These are phyloP conservation scores for Felis chaus DNA, from an alignment of 2,113 vertebrate genomes.

Conservation along the genomic window DNA sequence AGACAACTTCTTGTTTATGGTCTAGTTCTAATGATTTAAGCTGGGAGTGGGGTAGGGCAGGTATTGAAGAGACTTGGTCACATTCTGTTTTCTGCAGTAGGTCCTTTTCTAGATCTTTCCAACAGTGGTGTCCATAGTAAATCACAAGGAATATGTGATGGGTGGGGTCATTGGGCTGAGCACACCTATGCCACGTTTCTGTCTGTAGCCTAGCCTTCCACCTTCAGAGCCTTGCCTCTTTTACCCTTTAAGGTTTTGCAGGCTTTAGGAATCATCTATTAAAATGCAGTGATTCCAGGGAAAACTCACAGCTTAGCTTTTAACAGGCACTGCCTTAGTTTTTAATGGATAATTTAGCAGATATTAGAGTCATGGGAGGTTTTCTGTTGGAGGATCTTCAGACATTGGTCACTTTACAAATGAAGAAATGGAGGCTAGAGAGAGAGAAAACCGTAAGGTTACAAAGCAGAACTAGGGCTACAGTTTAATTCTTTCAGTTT, in stretches of 20 bases:
- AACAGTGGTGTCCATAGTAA: background rate
- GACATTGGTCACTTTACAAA: background rate
- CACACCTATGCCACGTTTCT: background rate
- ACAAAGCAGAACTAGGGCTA: background rate
- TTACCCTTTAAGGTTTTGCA: background rate
- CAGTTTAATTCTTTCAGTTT: background rate
- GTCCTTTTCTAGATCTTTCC: background rate
- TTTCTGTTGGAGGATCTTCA: constrained; percentile 12
- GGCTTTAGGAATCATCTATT: background rate
- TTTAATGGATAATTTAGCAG: background rate
- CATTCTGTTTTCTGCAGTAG: background rate
- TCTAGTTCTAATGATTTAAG: background rate
- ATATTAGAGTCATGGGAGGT: background rate
- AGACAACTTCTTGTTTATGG: background rate
- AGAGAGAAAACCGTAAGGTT: background rate
- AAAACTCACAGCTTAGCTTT: background rate
- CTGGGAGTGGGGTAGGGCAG: background rate
- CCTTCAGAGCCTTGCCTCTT: background rate
- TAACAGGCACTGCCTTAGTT: background rate
- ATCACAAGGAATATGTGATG: background rate
- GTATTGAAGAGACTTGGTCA: background rate
- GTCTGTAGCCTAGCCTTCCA: background rate
- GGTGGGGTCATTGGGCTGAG: background rate
- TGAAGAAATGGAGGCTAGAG: background rate
- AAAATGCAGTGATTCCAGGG: background rate